Conservation (phyloP, 2,113 vertebrate species). For the Dendropsophus ebraccatus region DNA sequence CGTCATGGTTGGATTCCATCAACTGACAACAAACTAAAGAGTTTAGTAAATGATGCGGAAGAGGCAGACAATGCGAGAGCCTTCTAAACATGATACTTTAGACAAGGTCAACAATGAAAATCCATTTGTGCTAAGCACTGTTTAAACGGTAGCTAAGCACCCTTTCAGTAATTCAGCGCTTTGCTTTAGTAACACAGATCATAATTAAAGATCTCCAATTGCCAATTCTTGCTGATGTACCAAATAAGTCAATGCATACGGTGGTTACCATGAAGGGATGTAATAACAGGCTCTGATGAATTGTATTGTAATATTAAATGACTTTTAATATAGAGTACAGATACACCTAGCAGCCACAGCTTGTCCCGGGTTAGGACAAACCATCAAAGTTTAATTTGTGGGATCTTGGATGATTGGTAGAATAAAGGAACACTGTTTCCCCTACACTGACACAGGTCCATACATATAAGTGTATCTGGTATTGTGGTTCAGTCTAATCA, state of each 20-base stretch:
- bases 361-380: background rate
- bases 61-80: constrained; percentile 20
- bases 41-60: constrained; percentile 33
- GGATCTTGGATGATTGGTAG: background rate
- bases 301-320: background rate
- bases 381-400: background rate
- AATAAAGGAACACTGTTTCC: background rate
- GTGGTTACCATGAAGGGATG: background rate
- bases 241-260: background rate
- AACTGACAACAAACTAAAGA: constrained; percentile 18
- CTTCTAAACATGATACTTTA: constrained; percentile 32
- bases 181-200: constrained; percentile 19
- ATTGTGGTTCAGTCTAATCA: background rate
- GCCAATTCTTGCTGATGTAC: too few species aligned
- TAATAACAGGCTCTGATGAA: background rate
- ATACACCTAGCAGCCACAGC: background rate
- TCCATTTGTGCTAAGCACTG: background rate
- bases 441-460: background rate
- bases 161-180: constrained; percentile 11
- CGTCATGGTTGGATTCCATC: background rate
- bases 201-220: constrained; percentile 25
- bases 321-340: background rate
- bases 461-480: background rate
- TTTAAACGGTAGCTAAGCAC: constrained; percentile 27
- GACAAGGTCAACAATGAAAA: constrained; percentile 30